Evolutionary conservation across 2,888 invertebrate genomes (phyloP).

Genomic region (Monopis laevigella): DNA sequence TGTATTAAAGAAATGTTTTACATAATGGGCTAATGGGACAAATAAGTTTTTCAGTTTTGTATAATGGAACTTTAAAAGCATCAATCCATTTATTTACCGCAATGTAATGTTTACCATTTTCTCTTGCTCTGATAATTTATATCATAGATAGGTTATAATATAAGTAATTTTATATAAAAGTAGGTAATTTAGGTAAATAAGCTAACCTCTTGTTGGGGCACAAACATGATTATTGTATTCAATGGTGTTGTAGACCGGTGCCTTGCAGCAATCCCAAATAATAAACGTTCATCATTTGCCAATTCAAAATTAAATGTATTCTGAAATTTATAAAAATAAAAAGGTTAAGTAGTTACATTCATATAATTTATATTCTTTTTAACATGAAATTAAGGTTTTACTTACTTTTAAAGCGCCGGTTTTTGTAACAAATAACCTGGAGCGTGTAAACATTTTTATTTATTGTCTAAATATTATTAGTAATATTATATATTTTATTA

Average conservation of each 20-base stretch:
- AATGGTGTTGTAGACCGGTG: slow-evolving; percentile 75
- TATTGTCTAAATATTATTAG: slow-evolving; percentile 11
- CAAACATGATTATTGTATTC: slow-evolving; percentile 96
- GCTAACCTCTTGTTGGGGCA: slow-evolving; percentile 96
- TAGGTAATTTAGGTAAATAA: background rate
- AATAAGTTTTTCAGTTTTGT: too few relatives aligned
- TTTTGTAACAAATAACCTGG: slow-evolving; percentile 43
- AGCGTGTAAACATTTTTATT: slow-evolving; percentile 52
- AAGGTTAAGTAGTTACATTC: slow-evolving; percentile 10
- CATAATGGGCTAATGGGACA: too few relatives aligned
- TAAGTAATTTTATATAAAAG: background rate
- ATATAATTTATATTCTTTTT: slow-evolving; percentile 10
- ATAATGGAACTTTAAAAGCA: too few relatives aligned
- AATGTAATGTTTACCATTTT: too few relatives aligned
- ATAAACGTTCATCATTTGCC: slow-evolving; percentile 44
- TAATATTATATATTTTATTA: slow-evolving; percentile 1
- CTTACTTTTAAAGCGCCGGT: slow-evolving; percentile 40
- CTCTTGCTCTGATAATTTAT: too few relatives aligned
- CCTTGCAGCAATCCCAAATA: slow-evolving; percentile 44
- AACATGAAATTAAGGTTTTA: slow-evolving; percentile 18
- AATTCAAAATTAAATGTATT: slow-evolving; percentile 43
- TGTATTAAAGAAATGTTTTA: too few relatives aligned
- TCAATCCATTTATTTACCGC: too few relatives aligned
- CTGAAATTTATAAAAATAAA: slow-evolving; percentile 34
- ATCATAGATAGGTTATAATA: too few relatives aligned